These are phyloP conservation scores for Drosophila murphyi DNA, from an alignment of 1,140 invertebrate genomes.

Conservation along the genomic window DNA sequence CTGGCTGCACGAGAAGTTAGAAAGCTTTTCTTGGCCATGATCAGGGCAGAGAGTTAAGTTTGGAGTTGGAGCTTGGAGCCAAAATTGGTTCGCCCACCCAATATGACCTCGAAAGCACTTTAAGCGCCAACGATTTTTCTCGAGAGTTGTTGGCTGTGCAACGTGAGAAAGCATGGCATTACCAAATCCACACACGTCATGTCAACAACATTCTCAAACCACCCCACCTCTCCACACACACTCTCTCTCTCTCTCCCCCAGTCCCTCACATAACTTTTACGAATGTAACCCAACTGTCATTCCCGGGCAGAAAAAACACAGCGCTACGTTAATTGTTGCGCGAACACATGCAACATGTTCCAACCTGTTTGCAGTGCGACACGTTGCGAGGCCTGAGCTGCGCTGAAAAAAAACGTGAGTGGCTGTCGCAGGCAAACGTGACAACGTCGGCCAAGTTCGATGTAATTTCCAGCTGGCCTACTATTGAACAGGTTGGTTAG, in stretches of 20 bases:
- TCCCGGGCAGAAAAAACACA: neutral
- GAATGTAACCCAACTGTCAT: slow-evolving; percentile 33
- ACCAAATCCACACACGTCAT: slow-evolving; percentile 45
- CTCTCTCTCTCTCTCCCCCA: neutral
- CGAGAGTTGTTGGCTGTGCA: slow-evolving; percentile 46
- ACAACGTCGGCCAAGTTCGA: slow-evolving; percentile 62
- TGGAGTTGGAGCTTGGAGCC: neutral
- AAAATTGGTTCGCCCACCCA: slow-evolving; percentile 27
- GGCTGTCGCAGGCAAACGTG: slow-evolving; percentile 59
- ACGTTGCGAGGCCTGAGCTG: slow-evolving; percentile 35
- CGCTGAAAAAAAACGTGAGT: slow-evolving; percentile 74
- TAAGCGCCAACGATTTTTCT: slow-evolving; percentile 24
- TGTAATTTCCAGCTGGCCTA: slow-evolving; percentile 68
- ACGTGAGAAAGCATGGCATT: slow-evolving; percentile 70
- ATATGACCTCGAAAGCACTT: slow-evolving; percentile 60
- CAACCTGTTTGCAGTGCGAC: slow-evolving; percentile 60
- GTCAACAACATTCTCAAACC: neutral
- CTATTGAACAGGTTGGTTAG: slow-evolving; percentile 64
- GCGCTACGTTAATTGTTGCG: slow-evolving; percentile 46
- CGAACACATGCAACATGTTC: slow-evolving; percentile 50
- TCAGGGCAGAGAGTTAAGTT: neutral
- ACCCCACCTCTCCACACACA: neutral
- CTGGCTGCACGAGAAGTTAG: neutral
- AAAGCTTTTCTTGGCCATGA: slow-evolving; percentile 44
- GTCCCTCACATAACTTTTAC: neutral